phyloP scores from a whole-genome alignment of 2,888 invertebrate species.

The Stenotaenia linearis region DNA sequence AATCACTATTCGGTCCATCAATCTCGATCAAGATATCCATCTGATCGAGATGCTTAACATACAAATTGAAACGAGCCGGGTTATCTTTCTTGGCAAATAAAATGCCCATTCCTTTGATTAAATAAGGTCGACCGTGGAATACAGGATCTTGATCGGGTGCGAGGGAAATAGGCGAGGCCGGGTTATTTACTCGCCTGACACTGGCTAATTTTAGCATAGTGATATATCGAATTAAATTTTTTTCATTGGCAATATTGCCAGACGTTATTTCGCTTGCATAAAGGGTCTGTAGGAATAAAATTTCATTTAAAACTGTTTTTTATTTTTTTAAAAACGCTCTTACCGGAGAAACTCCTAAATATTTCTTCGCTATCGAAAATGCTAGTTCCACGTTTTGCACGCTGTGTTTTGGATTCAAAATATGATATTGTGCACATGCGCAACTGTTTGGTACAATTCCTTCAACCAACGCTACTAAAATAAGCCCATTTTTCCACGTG shows the following conservation, averaged over 20 bases:
- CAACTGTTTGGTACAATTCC: slow-evolving; percentile 34
- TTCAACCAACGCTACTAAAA: slow-evolving; percentile 35
- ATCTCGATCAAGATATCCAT: slow-evolving; percentile 38
- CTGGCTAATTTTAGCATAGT: slow-evolving; percentile 10
- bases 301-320: background rate
- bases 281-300: background rate
- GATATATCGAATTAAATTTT: slow-evolving; percentile 30
- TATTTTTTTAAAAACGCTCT: too few relatives aligned
- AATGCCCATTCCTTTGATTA: slow-evolving; percentile 38
- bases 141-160: background rate
- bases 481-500: slow-evolving; percentile 35
- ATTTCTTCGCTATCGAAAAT: slow-evolving; percentile 32
- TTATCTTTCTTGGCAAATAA: slow-evolving; percentile 35
- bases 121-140: slow-evolving; percentile 28
- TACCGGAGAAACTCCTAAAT: slow-evolving; percentile 34
- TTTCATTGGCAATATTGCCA: background rate
- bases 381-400: slow-evolving; percentile 34
- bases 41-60: slow-evolving; percentile 28
- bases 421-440: slow-evolving; percentile 34
- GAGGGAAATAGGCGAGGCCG: background rate
- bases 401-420: slow-evolving; percentile 34
- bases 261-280: background rate
- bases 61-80: slow-evolving; percentile 37
- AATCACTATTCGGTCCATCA: slow-evolving; percentile 35
- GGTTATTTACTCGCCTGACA: background rate